phyloP scores from a whole-genome alignment of 2,888 invertebrate species.

The Synergus umbraculus region DNA sequence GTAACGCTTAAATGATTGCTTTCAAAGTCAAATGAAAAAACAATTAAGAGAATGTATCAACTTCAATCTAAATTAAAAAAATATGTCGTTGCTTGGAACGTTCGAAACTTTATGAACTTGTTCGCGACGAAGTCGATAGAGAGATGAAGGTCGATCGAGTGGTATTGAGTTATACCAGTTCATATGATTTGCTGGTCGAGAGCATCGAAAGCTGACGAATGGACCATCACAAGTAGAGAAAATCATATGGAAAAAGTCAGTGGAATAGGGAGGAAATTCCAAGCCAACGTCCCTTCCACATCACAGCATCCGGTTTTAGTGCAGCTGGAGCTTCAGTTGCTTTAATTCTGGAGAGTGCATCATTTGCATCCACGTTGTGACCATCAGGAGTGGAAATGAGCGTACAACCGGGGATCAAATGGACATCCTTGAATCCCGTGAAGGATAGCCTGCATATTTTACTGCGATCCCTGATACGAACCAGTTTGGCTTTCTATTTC shows the following conservation, averaged over 20 bases:
- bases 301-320: constrained; percentile 9
- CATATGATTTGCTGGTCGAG: neutral
- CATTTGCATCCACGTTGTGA: constrained; percentile 69
- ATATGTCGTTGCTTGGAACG: neutral
- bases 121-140: neutral
- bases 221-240: neutral
- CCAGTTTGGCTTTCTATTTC: neutral
- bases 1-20: neutral
- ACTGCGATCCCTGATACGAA: neutral
- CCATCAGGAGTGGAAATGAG: constrained; percentile 40
- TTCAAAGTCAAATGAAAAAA: neutral
- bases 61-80: too few species aligned
- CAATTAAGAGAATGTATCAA: too few species aligned
- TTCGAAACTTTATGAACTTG: neutral
- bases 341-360: constrained; percentile 76
- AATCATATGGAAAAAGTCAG: neutral
- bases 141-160: neutral
- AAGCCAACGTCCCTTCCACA: neutral
- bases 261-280: neutral
- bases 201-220: neutral
- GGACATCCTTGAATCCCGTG: neutral
- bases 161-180: neutral
- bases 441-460: constrained; percentile 7
- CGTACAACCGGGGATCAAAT: neutral
- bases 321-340: constrained; percentile 64